These are phyloP conservation scores for Eristalis arbustorum DNA, from an alignment of 2,888 invertebrate genomes.

Conservation along the genomic window DNA sequence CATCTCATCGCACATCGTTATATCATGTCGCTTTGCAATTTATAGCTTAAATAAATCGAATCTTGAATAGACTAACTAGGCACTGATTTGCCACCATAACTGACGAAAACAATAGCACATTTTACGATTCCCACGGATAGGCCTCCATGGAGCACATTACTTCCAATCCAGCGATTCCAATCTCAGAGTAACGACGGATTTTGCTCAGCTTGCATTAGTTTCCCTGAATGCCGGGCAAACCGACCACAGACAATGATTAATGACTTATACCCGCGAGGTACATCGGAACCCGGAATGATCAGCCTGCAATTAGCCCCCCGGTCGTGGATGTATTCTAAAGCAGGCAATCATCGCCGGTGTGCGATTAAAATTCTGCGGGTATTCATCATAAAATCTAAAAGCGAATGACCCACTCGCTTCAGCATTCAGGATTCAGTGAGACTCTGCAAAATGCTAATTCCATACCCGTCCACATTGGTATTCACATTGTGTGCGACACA, in stretches of 20 bases:
- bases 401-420: background rate
- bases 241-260: background rate
- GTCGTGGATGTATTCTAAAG: background rate
- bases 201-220: background rate
- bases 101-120: too few relatives aligned
- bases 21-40: too few relatives aligned
- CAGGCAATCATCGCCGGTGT: background rate
- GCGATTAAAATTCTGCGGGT: slow-evolving; percentile 14
- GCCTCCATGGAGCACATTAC: too few relatives aligned
- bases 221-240: background rate
- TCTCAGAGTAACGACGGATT: too few relatives aligned
- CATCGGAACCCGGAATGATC: slow-evolving; percentile 17
- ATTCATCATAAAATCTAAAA: background rate
- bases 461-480: slow-evolving; percentile 33
- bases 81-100: too few relatives aligned
- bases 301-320: background rate
- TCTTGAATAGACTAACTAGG: too few relatives aligned
- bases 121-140: too few relatives aligned
- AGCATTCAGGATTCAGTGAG: background rate
- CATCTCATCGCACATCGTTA: too few relatives aligned
- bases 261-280: background rate
- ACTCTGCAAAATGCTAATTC: slow-evolving; percentile 32
- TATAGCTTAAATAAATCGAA: too few relatives aligned
- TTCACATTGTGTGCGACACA: slow-evolving; percentile 21
- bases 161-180: too few relatives aligned